Base-by-base conservation (phyloP, 2,113 vertebrate genomes). In the Sturnus vulgaris region DNA sequence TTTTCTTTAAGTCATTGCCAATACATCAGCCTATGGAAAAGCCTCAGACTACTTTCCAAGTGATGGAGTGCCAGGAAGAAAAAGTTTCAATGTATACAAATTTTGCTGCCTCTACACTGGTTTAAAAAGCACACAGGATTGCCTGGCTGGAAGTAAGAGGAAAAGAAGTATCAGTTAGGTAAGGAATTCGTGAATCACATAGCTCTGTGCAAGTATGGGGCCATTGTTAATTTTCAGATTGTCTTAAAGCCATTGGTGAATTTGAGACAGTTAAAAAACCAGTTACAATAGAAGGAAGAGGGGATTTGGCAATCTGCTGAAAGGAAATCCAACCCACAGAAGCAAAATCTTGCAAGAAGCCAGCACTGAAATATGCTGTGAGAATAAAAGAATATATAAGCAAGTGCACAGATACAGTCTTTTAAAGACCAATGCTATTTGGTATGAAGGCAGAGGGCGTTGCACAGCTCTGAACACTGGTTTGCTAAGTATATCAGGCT, bases 171-270 rank as follows among this genome's bases (percentile, higher is more conserved):
- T 37, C 89, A 84, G 66, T 93, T 94, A 95, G 91, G 72, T 77
- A 59, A 94, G 86, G 84, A 92, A 94, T 98, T 76, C 91, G 93
- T 66, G 90, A 97, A 94, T 97, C 93, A 94, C 92, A 92, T 9
- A 95, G 91, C 82, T 77, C 94, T 86, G 94, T 95, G 93, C 94
- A 98, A 98, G 97, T 98, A 98, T 97, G 75, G 60, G 49, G 0
- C 95, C 88, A 95, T 84, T 98, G 97, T 97, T 97, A 97, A 97
- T 98, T 97, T 98, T 95, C 95, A 97, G 95, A 95, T 97, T 97
- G 90, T 96, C 63, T 52, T 97, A 97, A 95, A 98, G 88, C 83
- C 97, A 97, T 91, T 93, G 91, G 94, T 97, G 96, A 97, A 98
- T 97, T 97, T 97, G 82, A 97, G 94, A 98, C 92, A 97, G 96